These are phyloP conservation scores for Rhyacophila evoluta DNA, from an alignment of 2,888 invertebrate species.

Conservation along the genomic window DNA sequence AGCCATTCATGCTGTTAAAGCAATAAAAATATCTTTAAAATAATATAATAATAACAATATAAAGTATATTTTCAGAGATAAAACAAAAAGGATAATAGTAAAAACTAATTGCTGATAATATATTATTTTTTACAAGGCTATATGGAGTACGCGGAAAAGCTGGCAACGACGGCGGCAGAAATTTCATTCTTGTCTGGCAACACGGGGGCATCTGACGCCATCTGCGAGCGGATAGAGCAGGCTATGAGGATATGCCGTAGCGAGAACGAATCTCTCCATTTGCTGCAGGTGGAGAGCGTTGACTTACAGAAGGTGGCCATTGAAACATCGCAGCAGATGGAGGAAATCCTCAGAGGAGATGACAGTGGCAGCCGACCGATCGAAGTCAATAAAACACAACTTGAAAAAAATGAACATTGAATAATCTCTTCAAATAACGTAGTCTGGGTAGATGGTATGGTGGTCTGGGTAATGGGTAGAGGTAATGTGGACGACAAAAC, in stretches of 20 bases:
- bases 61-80: not conserved
- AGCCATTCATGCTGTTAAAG: not conserved
- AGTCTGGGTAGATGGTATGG: too few species aligned
- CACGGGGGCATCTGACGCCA: constrained; percentile 67
- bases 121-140: constrained; percentile 60
- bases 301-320: constrained; percentile 67
- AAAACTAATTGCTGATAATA: not conserved
- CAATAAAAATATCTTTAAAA: not conserved
- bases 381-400: not conserved
- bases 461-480: too few species aligned
- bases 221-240: constrained; percentile 69
- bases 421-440: not conserved
- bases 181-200: constrained; percentile 70
- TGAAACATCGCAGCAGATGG: constrained; percentile 62
- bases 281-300: constrained; percentile 66
- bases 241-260: constrained; percentile 64
- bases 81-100: not conserved
- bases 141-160: constrained; percentile 71
- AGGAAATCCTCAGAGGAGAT: constrained; percentile 60
- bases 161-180: constrained; percentile 69
- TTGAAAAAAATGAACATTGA: not conserved
- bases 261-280: constrained; percentile 65
- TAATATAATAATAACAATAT: not conserved
- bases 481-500: too few species aligned
- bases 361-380: not conserved